phyloP scores from a whole-genome alignment of 2,113 vertebrate species.

The Seriola quinqueradiata region DNA sequence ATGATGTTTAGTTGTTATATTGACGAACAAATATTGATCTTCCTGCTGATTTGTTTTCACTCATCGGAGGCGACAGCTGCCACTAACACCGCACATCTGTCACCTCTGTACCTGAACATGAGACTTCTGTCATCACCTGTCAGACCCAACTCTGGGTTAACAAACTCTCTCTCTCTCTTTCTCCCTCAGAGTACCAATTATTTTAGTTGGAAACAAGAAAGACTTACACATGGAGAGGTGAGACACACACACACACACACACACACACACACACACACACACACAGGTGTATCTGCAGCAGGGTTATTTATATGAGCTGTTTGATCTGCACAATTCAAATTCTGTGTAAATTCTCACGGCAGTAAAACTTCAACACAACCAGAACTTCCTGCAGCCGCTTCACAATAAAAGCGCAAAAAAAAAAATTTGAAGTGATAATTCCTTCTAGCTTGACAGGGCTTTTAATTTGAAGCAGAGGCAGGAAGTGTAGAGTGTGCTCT shows the following conservation, averaged over 20 bases:
- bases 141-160: not conserved
- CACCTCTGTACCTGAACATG: no score
- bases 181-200: slow-evolving; percentile 26
- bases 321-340: no score
- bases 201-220: slow-evolving; percentile 45
- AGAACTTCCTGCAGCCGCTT: not conserved
- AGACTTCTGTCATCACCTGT: not conserved
- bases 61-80: no score
- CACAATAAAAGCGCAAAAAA: not conserved
- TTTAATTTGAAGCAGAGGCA: not conserved
- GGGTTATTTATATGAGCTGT: no score
- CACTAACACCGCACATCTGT: no score
- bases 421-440: not conserved
- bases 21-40: no score
- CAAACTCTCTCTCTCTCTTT: not conserved
- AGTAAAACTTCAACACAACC: no score
- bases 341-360: no score
- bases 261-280: no score
- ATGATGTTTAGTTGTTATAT: no score
- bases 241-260: not conserved
- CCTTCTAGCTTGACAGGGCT: not conserved
- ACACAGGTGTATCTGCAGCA: no score
- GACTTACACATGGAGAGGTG: slow-evolving; percentile 47
- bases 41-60: no score
- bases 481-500: not conserved